phyloP scores from a whole-genome alignment of 2,888 invertebrate species.

The Eupithecia centaureata region DNA sequence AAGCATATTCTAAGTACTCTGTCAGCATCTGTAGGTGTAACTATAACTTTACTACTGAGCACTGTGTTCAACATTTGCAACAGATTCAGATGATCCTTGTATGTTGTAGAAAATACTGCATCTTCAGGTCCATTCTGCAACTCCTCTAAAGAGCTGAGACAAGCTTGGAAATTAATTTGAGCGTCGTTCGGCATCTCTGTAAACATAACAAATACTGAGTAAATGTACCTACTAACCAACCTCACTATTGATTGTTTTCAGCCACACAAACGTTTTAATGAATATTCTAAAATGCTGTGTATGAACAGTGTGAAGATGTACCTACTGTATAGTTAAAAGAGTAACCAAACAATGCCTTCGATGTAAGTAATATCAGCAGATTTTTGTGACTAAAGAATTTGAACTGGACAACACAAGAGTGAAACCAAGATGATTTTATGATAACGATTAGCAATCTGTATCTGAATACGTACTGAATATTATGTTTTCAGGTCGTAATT shows the following conservation, averaged over 20 bases:
- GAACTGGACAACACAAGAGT: neutral
- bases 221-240: slow-evolving; percentile 1
- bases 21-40: slow-evolving; percentile 18
- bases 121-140: slow-evolving; percentile 16
- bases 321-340: slow-evolving; percentile 15
- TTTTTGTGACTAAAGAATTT: neutral
- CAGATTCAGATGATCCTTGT: slow-evolving; percentile 13
- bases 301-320: neutral
- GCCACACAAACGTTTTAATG: neutral
- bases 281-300: neutral
- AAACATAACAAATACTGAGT: slow-evolving; percentile 19
- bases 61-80: slow-evolving; percentile 16
- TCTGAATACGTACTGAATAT: slow-evolving; percentile 7
- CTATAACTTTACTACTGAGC: slow-evolving; percentile 2
- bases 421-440: neutral
- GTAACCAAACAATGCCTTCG: slow-evolving; percentile 16
- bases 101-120: slow-evolving; percentile 5
- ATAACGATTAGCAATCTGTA: neutral
- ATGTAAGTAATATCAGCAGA: slow-evolving; percentile 22
- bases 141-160: slow-evolving; percentile 18
- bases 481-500: slow-evolving; percentile 2
- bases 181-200: slow-evolving; percentile 34
- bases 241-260: neutral
- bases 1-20: slow-evolving; percentile 45
- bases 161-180: slow-evolving; percentile 10